Conservation (phyloP, 2,113 vertebrate species). For the Catharus bicknelli region DNA sequence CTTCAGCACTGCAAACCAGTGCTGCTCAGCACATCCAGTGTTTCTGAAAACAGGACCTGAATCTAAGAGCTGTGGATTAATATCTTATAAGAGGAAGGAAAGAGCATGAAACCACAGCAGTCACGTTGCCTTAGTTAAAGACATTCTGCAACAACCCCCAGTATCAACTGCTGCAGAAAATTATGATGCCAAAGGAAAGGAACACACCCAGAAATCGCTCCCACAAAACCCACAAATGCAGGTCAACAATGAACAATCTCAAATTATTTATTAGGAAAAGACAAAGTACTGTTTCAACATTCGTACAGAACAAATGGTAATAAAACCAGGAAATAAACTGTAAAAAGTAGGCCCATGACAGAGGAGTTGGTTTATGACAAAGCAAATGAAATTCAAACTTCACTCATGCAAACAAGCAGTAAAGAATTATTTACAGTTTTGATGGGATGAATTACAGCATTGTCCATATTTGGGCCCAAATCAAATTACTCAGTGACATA, state of each 20-base stretch:
- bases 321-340: slow-evolving; percentile 67
- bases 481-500: slow-evolving; percentile 45
- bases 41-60: not conserved
- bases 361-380: slow-evolving; percentile 26
- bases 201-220: not conserved
- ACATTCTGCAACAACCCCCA: not conserved
- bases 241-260: slow-evolving; percentile 32
- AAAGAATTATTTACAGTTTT: slow-evolving; percentile 59
- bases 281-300: slow-evolving; percentile 58
- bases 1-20: not conserved
- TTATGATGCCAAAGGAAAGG: not conserved
- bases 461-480: slow-evolving; percentile 32
- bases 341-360: slow-evolving; percentile 55
- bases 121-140: not conserved
- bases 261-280: slow-evolving; percentile 72
- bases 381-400: slow-evolving; percentile 60
- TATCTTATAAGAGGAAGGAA: not conserved
- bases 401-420: slow-evolving; percentile 68
- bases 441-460: slow-evolving; percentile 58
- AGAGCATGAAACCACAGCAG: not conserved
- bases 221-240: not conserved
- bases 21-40: not conserved
- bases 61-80: not conserved
- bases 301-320: slow-evolving; percentile 67
- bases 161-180: not conserved